Conservation (phyloP, 2,113 vertebrate species). For the Phyllostomus discolor region DNA sequence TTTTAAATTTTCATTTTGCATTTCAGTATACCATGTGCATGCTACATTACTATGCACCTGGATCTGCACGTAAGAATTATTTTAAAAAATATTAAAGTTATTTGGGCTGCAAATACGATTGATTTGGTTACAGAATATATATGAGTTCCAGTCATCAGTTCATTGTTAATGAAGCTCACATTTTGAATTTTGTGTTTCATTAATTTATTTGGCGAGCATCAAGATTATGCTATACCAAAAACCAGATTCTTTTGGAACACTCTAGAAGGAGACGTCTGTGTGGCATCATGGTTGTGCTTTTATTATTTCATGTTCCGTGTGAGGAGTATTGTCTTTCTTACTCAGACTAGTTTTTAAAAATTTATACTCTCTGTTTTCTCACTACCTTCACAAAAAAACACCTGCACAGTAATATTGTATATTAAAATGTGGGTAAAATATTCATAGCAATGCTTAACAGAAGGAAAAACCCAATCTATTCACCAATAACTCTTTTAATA, state of each 20-base stretch:
- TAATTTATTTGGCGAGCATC: constrained; percentile 9
- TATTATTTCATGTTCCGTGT: not conserved
- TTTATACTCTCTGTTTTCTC: not conserved
- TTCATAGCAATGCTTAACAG: not conserved
- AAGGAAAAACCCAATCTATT: not conserved
- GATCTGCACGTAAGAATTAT: not conserved
- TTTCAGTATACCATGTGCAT: not conserved
- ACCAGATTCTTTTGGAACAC: not conserved
- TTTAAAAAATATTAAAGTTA: not conserved
- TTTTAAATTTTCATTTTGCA: not conserved
- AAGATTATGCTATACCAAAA: not conserved
- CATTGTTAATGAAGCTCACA: not conserved
- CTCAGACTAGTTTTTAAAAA: not conserved
- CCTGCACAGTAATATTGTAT: not conserved
- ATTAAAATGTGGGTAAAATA: not conserved
- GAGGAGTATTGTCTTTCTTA: not conserved
- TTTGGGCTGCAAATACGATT: not conserved
- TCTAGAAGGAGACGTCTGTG: not conserved
- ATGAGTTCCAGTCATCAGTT: not conserved
- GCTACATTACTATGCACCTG: not conserved
- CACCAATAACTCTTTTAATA: not conserved
- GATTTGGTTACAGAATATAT: not conserved
- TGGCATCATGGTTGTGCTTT: not conserved
- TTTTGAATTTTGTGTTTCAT: not conserved
- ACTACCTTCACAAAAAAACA: not conserved